Conservation (phyloP, 2,888 invertebrate genomes). For the Dascillus cervinus region DNA sequence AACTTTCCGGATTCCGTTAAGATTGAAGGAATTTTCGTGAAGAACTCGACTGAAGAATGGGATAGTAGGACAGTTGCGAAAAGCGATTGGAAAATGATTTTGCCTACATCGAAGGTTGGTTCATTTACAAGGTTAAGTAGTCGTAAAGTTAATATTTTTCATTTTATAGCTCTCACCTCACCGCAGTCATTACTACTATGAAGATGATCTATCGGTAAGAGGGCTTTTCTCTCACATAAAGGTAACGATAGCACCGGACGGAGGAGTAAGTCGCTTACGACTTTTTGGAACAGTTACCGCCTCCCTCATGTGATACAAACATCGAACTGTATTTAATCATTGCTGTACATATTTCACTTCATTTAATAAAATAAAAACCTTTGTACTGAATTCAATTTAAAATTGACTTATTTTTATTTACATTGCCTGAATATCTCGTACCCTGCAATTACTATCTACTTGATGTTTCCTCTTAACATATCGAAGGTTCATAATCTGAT, state of each 20-base stretch:
- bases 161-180: conserved; percentile 47
- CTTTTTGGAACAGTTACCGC: conserved; percentile 39
- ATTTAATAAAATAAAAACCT: too few relatives aligned
- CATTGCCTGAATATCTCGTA: too few relatives aligned
- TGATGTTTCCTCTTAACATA: too few relatives aligned
- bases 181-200: conserved; percentile 43
- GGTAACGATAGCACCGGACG: conserved; percentile 55
- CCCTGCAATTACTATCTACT: too few relatives aligned
- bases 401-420: too few relatives aligned
- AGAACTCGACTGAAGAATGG: conserved; percentile 34
- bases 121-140: not conserved
- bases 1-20: conserved; percentile 56
- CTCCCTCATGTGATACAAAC: too few relatives aligned
- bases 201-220: conserved; percentile 34
- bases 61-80: conserved; percentile 24
- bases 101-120: conserved; percentile 47
- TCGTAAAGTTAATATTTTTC: conserved; percentile 7
- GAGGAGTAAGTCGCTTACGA: conserved; percentile 54
- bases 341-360: too few relatives aligned
- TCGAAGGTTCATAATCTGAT: too few relatives aligned
- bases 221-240: conserved; percentile 46
- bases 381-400: too few relatives aligned
- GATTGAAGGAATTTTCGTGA: conserved; percentile 46
- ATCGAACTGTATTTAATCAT: too few relatives aligned
- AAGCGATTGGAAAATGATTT: conserved; percentile 43